Percentiles rank a stretch among this genome's conserved stretches.
Conservation (phyloP, 2,113 vertebrate genomes). For the Prionailurus bengalensis region DNA sequence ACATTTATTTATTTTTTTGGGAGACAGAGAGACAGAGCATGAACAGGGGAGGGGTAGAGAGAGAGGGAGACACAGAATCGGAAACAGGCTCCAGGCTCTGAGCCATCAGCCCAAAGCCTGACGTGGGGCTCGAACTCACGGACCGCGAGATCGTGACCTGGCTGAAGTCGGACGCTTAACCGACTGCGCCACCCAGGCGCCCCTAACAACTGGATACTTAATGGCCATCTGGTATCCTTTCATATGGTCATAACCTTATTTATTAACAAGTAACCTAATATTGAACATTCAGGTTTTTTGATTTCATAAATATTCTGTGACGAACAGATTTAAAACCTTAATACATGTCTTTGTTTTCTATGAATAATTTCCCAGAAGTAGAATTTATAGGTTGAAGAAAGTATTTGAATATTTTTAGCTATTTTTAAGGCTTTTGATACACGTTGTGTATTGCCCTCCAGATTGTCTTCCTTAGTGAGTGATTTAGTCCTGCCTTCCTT, state of each 20-base stretch:
- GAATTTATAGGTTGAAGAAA: not conserved
- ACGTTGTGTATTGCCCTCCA: accelerated
- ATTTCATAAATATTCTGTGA: not conserved
- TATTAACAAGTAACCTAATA: not conserved
- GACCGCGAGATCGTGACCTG: no score
- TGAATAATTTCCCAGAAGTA: not conserved
- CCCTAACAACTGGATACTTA: not conserved
- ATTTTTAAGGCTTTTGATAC: not conserved
- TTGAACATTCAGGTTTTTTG: not conserved
- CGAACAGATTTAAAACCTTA: not conserved
- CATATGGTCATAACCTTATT: not conserved
- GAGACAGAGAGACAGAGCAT: no score
- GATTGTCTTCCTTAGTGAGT: not conserved
- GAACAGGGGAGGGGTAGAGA: no score
- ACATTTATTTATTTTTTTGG: no score
- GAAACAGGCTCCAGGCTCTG: no score
- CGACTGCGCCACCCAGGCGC: no score
- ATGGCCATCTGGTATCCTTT: not conserved
- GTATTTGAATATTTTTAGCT: not conserved
- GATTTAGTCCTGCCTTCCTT: not conserved
- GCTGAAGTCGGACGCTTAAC: no score
- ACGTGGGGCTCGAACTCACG: no score
- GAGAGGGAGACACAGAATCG: no score
- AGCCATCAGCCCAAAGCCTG: no score
- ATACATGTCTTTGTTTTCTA: not conserved